These are phyloP conservation scores for Anthopleura xanthogrammica DNA, from an alignment of 92 coral and sea anemone genomes.

Conservation along the genomic window DNA sequence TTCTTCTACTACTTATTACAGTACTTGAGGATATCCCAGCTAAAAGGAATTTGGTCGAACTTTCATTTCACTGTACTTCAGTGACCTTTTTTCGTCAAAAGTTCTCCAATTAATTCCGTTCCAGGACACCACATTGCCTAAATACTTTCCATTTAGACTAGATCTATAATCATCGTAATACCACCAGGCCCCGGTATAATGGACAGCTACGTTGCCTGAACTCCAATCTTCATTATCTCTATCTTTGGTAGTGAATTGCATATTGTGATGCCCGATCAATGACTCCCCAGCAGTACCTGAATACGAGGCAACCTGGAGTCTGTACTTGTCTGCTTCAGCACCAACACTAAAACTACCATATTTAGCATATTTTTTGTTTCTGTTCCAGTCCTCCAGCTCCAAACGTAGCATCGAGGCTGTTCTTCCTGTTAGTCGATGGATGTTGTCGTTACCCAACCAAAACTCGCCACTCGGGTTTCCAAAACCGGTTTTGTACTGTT, in stretches of 20 bases:
- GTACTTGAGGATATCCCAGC: too few species aligned
- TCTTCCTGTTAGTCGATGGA: too few species aligned
- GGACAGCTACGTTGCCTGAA: too few species aligned
- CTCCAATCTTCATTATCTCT: too few species aligned
- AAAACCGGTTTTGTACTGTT: too few species aligned
- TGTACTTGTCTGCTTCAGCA: conserved; percentile 1
- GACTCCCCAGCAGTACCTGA: not conserved
- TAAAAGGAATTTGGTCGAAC: not conserved
- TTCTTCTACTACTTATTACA: too few species aligned
- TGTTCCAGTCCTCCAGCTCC: conserved; percentile 26
- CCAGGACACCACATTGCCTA: not conserved
- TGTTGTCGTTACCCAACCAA: too few species aligned
- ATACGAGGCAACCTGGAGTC: not conserved
- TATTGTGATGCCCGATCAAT: not conserved
- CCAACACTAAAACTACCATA: conserved; percentile 15
- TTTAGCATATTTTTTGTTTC: not conserved
- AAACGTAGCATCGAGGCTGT: conserved; percentile 8
- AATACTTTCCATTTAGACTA: not conserved
- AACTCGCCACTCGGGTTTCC: not conserved
- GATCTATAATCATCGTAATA: not conserved
- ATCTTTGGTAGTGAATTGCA: not conserved
- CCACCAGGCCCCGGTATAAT: not conserved
- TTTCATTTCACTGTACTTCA: not conserved
- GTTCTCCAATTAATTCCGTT: not conserved
- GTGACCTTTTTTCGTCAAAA: not conserved